These are phyloP conservation scores for Erinaceus europaeus DNA, from an alignment of 2,113 vertebrate species.

Conservation along the genomic window DNA sequence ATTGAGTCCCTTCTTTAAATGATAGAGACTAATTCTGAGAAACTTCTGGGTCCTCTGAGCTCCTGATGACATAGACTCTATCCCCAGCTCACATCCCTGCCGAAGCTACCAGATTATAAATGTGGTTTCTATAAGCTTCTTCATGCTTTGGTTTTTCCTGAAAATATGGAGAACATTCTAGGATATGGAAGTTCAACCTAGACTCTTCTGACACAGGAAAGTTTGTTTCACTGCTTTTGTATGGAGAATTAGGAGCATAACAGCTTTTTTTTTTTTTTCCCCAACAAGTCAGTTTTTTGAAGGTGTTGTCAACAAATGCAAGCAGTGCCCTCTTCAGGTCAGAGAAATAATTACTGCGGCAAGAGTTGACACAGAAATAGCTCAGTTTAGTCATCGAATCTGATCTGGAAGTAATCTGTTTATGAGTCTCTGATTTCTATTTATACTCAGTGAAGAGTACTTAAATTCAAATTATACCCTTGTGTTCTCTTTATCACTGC, in stretches of 20 bases:
- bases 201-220: background rate
- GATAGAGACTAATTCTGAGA: background rate
- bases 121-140: background rate
- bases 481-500: background rate
- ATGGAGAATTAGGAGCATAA: background rate
- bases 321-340: constrained; percentile 39
- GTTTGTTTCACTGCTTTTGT: background rate
- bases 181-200: background rate
- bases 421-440: background rate
- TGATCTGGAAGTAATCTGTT: background rate
- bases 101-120: background rate
- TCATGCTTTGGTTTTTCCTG: background rate
- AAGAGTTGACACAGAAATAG: background rate
- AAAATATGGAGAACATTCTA: background rate
- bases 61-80: background rate
- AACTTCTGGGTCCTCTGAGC: background rate
- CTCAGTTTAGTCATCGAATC: background rate
- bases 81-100: background rate
- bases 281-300: background rate
- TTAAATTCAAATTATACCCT: background rate
- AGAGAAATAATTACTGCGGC: background rate
- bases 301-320: background rate
- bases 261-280: too few relatives aligned
- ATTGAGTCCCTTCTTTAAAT: background rate
- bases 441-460: background rate